Base-by-base conservation (phyloP, 2,888 invertebrate genomes). In the Eudemis profundana region DNA sequence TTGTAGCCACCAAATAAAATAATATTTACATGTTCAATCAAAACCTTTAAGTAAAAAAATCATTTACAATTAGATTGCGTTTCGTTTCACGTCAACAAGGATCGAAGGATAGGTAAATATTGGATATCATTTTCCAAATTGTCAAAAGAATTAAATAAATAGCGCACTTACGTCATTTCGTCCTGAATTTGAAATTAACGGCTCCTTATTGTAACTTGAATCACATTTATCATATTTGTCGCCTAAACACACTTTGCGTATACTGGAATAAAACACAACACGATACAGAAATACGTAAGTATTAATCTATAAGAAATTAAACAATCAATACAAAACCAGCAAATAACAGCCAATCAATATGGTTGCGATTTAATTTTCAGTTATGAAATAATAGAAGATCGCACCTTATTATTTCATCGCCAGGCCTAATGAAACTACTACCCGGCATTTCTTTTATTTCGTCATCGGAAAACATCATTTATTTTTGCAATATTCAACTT, bases 401-500 rank as follows among this genome's bases (percentile, higher is more conserved):
- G 72, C 78, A 91, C 92, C 91, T 88, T 85, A 92, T 89, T 74
- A 92, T 86, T 78, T 91, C 90, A 75, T 91, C 90, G 69, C 86
- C 88, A 64, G 87, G 85, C 71, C 83, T 82, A 84, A 85, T 85
- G 75, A 86, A 85, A 76, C 82, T 82, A 78, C 81, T 83, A 77
- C 85, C 89, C 69, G 82, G 79, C 70, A 83, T 82, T 81, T 84
- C 85, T 90, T 90, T 92, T 85, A 89, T 90, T 86, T 91, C 90
- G 68, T 90, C 90, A 75, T 90, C 89, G 71, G 89, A 88, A 84
- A 92, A 90, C 92, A 92, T 92, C 82, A 83, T 90, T 89, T 86
- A 84, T 86, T 87, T 85, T 85, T 74, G 77, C 81, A 86, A 82
- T 87, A 82, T 88, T 90, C 88, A 90, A 90, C 87, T 90, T 85